Conservation (phyloP, 2,888 invertebrate species). For the Scaptomyza cyrtandrae region DNA sequence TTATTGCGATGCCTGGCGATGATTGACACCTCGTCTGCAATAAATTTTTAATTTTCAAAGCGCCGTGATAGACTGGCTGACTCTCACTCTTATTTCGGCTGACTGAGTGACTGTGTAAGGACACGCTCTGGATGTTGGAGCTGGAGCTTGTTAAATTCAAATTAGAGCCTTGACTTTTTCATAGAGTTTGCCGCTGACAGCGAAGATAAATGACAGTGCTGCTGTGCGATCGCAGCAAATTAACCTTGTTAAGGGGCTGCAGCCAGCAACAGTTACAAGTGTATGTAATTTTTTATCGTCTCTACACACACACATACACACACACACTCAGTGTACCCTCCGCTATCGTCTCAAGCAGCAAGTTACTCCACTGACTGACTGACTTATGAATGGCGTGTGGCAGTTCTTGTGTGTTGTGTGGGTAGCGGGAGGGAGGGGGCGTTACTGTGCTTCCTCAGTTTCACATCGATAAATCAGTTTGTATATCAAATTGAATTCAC, state of each 20-base stretch:
- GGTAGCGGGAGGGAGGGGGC: constrained; percentile 9
- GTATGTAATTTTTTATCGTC: constrained; percentile 81
- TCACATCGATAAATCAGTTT: constrained; percentile 80
- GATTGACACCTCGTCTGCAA: constrained; percentile 81
- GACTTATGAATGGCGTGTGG: constrained; percentile 78
- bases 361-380: constrained; percentile 60
- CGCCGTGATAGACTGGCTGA: constrained; percentile 53
- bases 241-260: constrained; percentile 83
- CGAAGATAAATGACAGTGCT: constrained; percentile 82
- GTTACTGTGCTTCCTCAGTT: constrained; percentile 25
- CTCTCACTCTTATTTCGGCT: background rate
- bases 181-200: constrained; percentile 72
- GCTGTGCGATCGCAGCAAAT: constrained; percentile 82
- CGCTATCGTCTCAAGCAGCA: constrained; percentile 6
- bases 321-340: background rate
- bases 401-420: constrained; percentile 20
- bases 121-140: constrained; percentile 12
- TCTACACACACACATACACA: constrained; percentile 41
- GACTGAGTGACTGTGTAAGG: constrained; percentile 23
- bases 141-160: constrained; percentile 76
- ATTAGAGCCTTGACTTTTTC: constrained; percentile 66
- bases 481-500: constrained; percentile 82
- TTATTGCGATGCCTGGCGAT: constrained; percentile 59
- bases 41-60: constrained; percentile 83
- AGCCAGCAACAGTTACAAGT: constrained; percentile 74